Conservation (phyloP, 2,797 vertebrate species). For the Synanceia verrucosa region DNA sequence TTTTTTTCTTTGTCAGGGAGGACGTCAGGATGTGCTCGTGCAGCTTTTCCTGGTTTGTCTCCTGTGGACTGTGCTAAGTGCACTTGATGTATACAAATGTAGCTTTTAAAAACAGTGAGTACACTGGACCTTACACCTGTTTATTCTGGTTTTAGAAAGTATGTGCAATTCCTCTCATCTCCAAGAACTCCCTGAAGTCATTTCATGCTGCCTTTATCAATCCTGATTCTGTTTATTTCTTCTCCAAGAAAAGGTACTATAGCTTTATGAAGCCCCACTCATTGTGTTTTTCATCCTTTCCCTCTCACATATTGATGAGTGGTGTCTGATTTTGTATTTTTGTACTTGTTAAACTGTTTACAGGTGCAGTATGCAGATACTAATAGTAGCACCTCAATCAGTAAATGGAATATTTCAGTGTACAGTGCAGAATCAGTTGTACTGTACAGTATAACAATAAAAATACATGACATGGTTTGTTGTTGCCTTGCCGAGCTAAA, state of each 20-base stretch:
- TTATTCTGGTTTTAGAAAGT: slow-evolving; percentile 38
- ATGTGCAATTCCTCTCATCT: slow-evolving; percentile 58
- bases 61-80: slow-evolving; percentile 46
- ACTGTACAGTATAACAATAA: slow-evolving; percentile 76
- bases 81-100: slow-evolving; percentile 62
- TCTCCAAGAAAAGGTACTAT: slow-evolving; percentile 73
- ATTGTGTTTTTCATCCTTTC: slow-evolving; percentile 31
- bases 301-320: slow-evolving; percentile 52
- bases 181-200: slow-evolving; percentile 28
- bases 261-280: slow-evolving; percentile 69
- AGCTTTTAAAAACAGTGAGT: slow-evolving; percentile 49
- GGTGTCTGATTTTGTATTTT: slow-evolving; percentile 77
- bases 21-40: slow-evolving; percentile 6
- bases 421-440: slow-evolving; percentile 61
- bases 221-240: slow-evolving; percentile 30
- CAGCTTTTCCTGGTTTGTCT: slow-evolving; percentile 13
- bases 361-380: slow-evolving; percentile 65
- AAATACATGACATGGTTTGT: slow-evolving; percentile 34
- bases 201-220: slow-evolving; percentile 51
- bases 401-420: slow-evolving; percentile 70
- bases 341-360: slow-evolving; percentile 74
- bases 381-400: slow-evolving; percentile 68
- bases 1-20: slow-evolving; percentile 7
- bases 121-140: slow-evolving; percentile 40
- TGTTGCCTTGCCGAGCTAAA: background rate